Evolutionary conservation across 2,888 invertebrate genomes (phyloP).

Genomic region (Hedya salicella): DNA sequence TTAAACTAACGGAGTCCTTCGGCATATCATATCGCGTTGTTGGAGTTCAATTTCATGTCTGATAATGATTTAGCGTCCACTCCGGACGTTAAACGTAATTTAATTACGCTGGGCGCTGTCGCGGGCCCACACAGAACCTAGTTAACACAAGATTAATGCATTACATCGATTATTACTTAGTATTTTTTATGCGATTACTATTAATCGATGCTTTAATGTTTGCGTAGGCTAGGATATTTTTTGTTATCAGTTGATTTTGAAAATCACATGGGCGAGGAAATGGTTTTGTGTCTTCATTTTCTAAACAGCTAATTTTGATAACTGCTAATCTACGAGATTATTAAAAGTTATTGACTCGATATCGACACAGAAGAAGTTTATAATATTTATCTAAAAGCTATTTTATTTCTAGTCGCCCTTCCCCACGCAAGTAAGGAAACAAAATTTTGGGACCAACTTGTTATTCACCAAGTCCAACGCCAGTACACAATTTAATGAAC

Average conservation of each 20-base stretch:
- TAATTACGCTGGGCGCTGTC: conserved; percentile 78
- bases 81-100: conserved; percentile 72
- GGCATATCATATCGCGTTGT: conserved; percentile 52
- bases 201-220: conserved; percentile 22
- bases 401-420: no score
- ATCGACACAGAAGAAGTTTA: not conserved
- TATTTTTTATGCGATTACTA: conserved; percentile 31
- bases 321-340: no score
- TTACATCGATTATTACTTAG: conserved; percentile 53
- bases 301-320: no score
- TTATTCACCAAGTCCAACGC: conserved; percentile 4
- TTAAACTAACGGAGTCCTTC: conserved; percentile 41
- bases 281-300: no score
- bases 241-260: not conserved
- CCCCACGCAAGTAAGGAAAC: not conserved
- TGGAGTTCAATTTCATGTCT: conserved; percentile 59
- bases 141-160: conserved; percentile 79
- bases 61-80: conserved; percentile 74
- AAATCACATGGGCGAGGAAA: not conserved
- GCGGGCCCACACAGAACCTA: conserved; percentile 76
- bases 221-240: not conserved
- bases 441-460: conserved; percentile 9
- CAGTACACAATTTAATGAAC: conserved; percentile 19
- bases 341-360: not conserved
- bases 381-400: no score